Conservation (phyloP, 1,140 invertebrate species). For the Camponotus floridanus region DNA sequence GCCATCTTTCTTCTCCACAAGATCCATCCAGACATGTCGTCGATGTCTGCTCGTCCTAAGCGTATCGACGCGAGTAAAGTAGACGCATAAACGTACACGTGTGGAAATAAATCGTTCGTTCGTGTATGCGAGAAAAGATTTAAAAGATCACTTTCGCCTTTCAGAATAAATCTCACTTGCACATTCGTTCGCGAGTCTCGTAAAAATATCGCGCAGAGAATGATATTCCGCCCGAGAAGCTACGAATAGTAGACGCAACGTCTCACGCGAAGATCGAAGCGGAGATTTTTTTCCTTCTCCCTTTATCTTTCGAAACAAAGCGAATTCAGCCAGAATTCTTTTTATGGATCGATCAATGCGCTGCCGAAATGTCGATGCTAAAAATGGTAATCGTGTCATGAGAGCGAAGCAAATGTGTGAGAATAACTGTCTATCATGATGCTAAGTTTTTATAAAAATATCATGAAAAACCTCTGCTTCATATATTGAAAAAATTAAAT, state of each 20-base stretch:
- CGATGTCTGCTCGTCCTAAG: constrained; percentile 29
- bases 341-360: constrained; percentile 51
- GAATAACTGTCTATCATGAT: constrained; percentile 16
- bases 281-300: constrained; percentile 19
- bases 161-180: constrained; percentile 37
- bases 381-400: constrained; percentile 62
- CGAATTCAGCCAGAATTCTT: constrained; percentile 48
- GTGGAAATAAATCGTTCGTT: constrained; percentile 51
- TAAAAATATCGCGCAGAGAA: constrained; percentile 41
- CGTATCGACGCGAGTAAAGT: constrained; percentile 3
- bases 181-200: not conserved
- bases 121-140: constrained; percentile 22
- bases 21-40: constrained; percentile 33
- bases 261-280: constrained; percentile 20
- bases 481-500: not conserved
- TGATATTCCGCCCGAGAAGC: constrained; percentile 44
- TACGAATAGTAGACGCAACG: not conserved
- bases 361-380: constrained; percentile 56
- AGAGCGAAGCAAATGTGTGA: constrained; percentile 12
- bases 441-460: not conserved
- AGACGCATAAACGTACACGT: constrained; percentile 37
- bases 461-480: not conserved
- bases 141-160: constrained; percentile 41
- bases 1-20: constrained; percentile 27
- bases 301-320: not conserved